Percentiles rank a stretch among this genome's conserved stretches.
Evolutionary conservation across 2,888 invertebrate species (phyloP).

Genomic region (Miltochrista miniata): DNA sequence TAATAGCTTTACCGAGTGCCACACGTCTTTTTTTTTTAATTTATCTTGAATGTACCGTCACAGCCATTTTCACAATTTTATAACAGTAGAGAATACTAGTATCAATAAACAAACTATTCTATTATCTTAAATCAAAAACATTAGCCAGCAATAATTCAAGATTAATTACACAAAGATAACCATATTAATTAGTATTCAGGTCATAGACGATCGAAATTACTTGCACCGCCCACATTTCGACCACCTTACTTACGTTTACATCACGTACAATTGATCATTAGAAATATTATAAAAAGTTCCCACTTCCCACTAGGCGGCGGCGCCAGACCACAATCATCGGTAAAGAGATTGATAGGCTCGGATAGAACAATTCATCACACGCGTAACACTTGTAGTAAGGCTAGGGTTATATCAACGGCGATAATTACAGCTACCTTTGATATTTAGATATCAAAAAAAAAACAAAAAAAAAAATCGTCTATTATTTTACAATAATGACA

Average conservation of each 20-base stretch:
- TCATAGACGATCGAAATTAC: conserved; percentile 8
- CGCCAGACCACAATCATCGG: conserved; percentile 46
- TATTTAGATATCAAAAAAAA: no score
- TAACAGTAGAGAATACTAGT: no score
- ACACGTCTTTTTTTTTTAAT: no score
- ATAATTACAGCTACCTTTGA: no score
- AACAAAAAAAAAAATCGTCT: no score
- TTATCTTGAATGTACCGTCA: no score
- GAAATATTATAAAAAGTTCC: conserved; percentile 44
- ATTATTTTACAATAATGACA: no score
- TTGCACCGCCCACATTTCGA: conserved; percentile 27
- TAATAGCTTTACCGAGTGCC: no score
- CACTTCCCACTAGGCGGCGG: conserved; percentile 44
- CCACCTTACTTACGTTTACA: conserved; percentile 35
- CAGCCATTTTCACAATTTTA: no score
- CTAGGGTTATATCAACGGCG: conserved; percentile 11
- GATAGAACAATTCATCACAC: conserved; percentile 49
- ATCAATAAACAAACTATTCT: no score
- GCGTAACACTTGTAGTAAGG: conserved; percentile 19
- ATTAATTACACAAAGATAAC: conserved; percentile 8
- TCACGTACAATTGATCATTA: conserved; percentile 47
- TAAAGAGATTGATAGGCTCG: conserved; percentile 50
- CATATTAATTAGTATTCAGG: conserved; percentile 2
- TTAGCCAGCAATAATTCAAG: conserved; percentile 4
- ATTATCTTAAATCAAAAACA: not conserved